A percentile compares a stretch with the other conserved stretches of the same genome.
phyloP scores from a whole-genome alignment of 2,113 vertebrate genomes.

The Clarias gariepinus region DNA sequence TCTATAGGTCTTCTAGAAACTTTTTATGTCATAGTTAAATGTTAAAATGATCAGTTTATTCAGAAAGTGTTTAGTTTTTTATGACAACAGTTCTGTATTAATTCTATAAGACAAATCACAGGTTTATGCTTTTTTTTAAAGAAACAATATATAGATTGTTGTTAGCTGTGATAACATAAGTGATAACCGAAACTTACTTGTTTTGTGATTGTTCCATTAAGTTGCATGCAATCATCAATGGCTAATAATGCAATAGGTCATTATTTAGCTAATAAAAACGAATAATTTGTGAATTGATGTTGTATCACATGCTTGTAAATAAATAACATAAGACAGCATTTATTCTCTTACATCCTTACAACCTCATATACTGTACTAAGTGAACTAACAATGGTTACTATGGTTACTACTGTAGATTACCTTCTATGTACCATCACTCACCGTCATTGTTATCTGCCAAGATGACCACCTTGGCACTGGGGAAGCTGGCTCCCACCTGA shows the following conservation, averaged over 20 bases:
- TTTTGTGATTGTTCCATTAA: neutral
- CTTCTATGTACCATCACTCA: constrained; percentile 62
- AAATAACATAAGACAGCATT: neutral
- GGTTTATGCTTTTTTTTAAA: neutral
- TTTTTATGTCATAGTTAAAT: neutral
- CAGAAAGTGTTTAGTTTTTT: neutral
- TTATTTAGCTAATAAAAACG: neutral
- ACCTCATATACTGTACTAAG: too few relatives aligned
- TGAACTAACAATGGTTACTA: neutral
- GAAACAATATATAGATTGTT: neutral
- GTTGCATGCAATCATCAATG: neutral
- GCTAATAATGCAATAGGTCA: neutral
- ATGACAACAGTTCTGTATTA: too few relatives aligned
- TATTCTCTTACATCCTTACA: neutral
- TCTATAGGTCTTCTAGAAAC: neutral
- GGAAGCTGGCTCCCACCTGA: constrained; percentile 73
- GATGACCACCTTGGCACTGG: constrained; percentile 74
- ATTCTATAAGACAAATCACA: too few relatives aligned
- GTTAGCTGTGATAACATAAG: neutral
- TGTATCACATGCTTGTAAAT: neutral
- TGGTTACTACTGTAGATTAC: neutral
- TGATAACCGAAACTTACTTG: neutral
- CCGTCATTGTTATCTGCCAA: constrained; percentile 81
- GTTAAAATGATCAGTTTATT: neutral
- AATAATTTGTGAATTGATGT: neutral